These are phyloP conservation scores for Drosophila anomelani DNA, from an alignment of 2,888 invertebrate genomes.

Conservation along the genomic window DNA sequence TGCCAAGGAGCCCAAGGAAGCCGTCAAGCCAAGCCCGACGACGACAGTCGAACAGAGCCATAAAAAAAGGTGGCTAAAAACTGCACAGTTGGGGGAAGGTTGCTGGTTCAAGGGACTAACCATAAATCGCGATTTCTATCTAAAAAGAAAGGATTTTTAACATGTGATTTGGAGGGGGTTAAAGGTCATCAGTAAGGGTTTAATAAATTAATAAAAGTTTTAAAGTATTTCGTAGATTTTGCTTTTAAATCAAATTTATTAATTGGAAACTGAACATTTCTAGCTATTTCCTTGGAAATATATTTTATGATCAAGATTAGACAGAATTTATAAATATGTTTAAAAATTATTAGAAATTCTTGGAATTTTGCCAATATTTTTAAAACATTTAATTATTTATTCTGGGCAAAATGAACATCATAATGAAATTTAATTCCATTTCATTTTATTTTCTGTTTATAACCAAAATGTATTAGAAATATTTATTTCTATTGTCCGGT, in stretches of 20 bases:
- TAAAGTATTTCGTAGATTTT: neutral
- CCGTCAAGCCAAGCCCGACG: slow-evolving; percentile 22
- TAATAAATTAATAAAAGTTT: no score
- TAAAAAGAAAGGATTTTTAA: slow-evolving; percentile 2
- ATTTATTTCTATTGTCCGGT: slow-evolving; percentile 15
- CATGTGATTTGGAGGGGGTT: neutral
- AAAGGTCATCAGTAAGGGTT: neutral
- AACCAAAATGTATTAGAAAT: neutral
- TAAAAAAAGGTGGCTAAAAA: slow-evolving; percentile 8
- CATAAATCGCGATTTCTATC: slow-evolving; percentile 46
- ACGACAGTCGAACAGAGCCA: slow-evolving; percentile 29
- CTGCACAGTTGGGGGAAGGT: slow-evolving; percentile 5
- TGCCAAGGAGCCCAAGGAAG: slow-evolving; percentile 34
- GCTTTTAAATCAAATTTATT: neutral
- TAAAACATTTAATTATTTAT: neutral
- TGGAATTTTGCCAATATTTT: neutral
- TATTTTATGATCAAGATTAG: neutral
- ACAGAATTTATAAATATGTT: neutral
- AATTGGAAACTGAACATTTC: fast-evolving
- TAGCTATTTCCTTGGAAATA: neutral
- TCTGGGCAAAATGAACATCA: neutral
- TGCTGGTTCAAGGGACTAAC: slow-evolving; percentile 15
- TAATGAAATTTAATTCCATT: neutral
- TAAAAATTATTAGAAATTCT: neutral
- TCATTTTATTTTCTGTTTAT: neutral